Evolutionary conservation across 1,140 invertebrate species (phyloP), one percentile per base, ranked within the genome.

Genomic region (Cherax quadricarinatus): DNA sequence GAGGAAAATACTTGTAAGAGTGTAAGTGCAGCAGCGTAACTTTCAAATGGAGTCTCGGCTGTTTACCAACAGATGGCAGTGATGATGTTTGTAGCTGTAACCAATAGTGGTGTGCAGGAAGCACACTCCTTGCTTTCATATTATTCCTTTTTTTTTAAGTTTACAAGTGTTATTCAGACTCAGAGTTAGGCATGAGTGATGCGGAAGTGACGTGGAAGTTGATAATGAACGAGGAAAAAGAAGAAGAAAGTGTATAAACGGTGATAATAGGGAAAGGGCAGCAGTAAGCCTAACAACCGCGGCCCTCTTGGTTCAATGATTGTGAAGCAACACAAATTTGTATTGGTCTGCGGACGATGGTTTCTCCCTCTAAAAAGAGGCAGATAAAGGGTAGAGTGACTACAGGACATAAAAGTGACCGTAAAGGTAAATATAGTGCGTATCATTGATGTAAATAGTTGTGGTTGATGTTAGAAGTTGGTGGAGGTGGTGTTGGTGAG

Each of bases 351-450:
- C 90, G 90, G 90, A 91, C 90, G 90, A 91, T 91, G 90, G 90
- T 91, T 91, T 91, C 90, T 91, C 90, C 90, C 90, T 87, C 90
- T 82, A 91, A 91, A 86, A 91, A 91, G 90, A 91, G 90, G 90
- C 90, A 91, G 90, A 91, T 91, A 91, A 91, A 91, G 90, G 90
- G 90, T 53, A 91, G 90, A 91, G 90, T 87, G 90, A 86, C 78
- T n/a, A 86, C 84, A 80, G 90, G 84, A 86, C 83, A 73, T 66
- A 91, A 87, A 81, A 66, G 73, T 86, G 83, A 91, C 60, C 90
- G 90, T 66, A 91, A 87, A 91, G 90, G 90, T 91, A 82, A 73
- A 24, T 82, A 60, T 78, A 48, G n/a, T 16, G 83, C 62, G 30
- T 41, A 53, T 41, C 66, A 78, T 9, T 57, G 53, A 10, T 9